Percentiles rank a stretch among this genome's conserved stretches.
phyloP scores from a whole-genome alignment of 2,888 invertebrate species.

The Galeopsomyia nigrocyanea region DNA sequence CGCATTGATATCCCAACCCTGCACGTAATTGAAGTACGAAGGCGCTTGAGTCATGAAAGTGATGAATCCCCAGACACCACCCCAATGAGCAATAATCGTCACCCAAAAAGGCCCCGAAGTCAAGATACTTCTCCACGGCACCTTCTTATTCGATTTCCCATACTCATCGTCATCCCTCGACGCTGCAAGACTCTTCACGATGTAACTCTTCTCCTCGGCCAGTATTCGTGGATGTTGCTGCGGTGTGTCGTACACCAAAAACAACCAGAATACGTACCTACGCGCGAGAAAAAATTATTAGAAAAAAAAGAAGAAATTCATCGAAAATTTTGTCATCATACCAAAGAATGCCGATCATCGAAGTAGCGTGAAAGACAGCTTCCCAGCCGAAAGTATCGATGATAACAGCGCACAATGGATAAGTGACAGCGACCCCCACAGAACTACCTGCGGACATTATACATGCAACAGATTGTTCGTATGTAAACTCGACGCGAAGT shows the following conservation, averaged over 20 bases:
- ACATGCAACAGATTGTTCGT: not conserved
- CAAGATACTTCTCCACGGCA: slow-evolving; percentile 76
- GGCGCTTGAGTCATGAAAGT: slow-evolving; percentile 80
- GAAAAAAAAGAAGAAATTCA: not conserved
- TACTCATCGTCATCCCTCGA: slow-evolving; percentile 4
- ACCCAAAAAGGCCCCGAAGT: slow-evolving; percentile 76
- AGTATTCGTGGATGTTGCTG: slow-evolving; percentile 77
- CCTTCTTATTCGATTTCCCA: slow-evolving; percentile 51
- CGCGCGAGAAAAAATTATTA: not conserved
- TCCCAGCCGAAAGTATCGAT: slow-evolving; percentile 79
- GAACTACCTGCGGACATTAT: slow-evolving; percentile 72
- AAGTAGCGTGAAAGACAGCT: slow-evolving; percentile 78
- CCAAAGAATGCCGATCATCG: slow-evolving; percentile 76
- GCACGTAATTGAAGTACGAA: slow-evolving; percentile 78
- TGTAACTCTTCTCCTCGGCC: slow-evolving; percentile 73
- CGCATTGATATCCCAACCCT: slow-evolving; percentile 78
- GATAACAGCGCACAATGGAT: slow-evolving; percentile 79
- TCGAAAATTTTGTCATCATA: slow-evolving; percentile 59
- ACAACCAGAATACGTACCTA: slow-evolving; percentile 72
- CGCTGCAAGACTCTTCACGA: slow-evolving; percentile 72
- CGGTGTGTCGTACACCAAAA: slow-evolving; percentile 76
- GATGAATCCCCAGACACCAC: slow-evolving; percentile 79
- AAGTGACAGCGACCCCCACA: slow-evolving; percentile 77
- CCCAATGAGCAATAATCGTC: slow-evolving; percentile 76
- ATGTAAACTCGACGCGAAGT: not conserved